A percentile compares a stretch with the other conserved stretches of the same genome.
Conservation (phyloP, 2,797 vertebrate genomes). For the Eremophila alpestris region DNA sequence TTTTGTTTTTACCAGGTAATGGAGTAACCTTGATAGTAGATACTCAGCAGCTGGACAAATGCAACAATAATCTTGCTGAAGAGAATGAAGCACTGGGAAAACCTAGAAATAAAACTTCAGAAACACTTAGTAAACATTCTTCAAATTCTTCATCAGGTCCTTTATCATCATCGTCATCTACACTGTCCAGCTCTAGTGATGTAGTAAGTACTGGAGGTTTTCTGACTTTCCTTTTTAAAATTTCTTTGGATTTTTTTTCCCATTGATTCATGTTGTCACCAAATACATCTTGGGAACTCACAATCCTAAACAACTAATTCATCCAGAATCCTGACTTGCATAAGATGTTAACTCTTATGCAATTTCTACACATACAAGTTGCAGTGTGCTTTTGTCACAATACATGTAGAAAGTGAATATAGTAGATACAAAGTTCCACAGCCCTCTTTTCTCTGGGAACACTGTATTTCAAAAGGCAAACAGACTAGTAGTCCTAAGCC, state of each 20-base stretch:
- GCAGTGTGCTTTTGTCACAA: neutral
- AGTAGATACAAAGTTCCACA: neutral
- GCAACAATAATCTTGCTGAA: slow-evolving; percentile 93
- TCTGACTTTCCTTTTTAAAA: neutral
- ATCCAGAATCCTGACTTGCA: slow-evolving; percentile 35
- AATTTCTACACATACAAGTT: neutral
- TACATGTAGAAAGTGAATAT: neutral
- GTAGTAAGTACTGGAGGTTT: slow-evolving; percentile 82
- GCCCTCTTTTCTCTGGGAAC: neutral
- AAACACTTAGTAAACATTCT: slow-evolving; percentile 88
- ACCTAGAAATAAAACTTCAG: slow-evolving; percentile 80
- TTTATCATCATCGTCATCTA: slow-evolving; percentile 87
- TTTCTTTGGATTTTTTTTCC: neutral
- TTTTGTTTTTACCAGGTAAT: slow-evolving; percentile 80
- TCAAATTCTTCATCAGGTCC: slow-evolving; percentile 94
- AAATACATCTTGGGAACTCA: neutral
- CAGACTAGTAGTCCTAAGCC: neutral
- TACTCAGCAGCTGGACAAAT: slow-evolving; percentile 91
- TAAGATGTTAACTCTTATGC: neutral
- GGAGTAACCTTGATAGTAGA: slow-evolving; percentile 89
- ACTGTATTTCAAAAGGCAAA: neutral
- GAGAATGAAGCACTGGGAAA: slow-evolving; percentile 83
- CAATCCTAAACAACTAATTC: neutral
- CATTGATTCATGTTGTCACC: neutral
- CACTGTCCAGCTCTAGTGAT: slow-evolving; percentile 92